Conservation (phyloP, 1,140 invertebrate species). For the Drosophila orena region DNA sequence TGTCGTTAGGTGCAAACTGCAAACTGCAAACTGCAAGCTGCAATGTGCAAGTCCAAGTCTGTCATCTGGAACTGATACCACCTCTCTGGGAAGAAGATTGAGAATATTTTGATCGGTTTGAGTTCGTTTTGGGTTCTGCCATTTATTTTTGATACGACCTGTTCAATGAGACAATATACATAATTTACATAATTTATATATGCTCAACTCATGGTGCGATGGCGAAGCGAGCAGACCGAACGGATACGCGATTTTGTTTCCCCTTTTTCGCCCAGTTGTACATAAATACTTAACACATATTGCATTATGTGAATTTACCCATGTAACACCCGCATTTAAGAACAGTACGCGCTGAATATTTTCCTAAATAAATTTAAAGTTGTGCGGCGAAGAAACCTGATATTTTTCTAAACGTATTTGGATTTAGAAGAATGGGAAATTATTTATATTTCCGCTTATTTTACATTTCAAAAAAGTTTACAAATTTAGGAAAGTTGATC, state of each 20-base stretch:
- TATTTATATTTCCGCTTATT: too few relatives aligned
- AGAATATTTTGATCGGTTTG: constrained; percentile 52
- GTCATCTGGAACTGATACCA: constrained; percentile 73
- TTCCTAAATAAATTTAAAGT: constrained; percentile 73
- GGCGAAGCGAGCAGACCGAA: constrained; percentile 25
- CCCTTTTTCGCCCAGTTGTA: constrained; percentile 65
- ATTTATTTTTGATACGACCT: constrained; percentile 80
- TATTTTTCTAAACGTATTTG: too few relatives aligned
- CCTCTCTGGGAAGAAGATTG: constrained; percentile 47
- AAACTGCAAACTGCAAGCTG: too few relatives aligned
- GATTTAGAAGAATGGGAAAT: too few relatives aligned
- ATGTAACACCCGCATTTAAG: constrained; percentile 51
- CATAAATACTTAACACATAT: constrained; percentile 45
- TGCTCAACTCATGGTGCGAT: constrained; percentile 60
- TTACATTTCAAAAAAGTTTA: too few relatives aligned
- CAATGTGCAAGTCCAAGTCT: constrained; percentile 17
- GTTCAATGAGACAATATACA: constrained; percentile 73
- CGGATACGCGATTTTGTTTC: constrained; percentile 44
- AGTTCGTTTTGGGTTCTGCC: constrained; percentile 69
- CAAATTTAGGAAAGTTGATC: too few relatives aligned
- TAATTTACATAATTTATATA: constrained; percentile 50
- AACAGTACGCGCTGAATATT: constrained; percentile 49
- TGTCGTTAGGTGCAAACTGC: too few relatives aligned
- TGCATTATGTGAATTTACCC: constrained; percentile 34
- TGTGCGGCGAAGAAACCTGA: constrained; percentile 34